Evolutionary conservation across 2,113 vertebrate genomes (phyloP).

Genomic region (Mesembrinibis cayennensis): DNA sequence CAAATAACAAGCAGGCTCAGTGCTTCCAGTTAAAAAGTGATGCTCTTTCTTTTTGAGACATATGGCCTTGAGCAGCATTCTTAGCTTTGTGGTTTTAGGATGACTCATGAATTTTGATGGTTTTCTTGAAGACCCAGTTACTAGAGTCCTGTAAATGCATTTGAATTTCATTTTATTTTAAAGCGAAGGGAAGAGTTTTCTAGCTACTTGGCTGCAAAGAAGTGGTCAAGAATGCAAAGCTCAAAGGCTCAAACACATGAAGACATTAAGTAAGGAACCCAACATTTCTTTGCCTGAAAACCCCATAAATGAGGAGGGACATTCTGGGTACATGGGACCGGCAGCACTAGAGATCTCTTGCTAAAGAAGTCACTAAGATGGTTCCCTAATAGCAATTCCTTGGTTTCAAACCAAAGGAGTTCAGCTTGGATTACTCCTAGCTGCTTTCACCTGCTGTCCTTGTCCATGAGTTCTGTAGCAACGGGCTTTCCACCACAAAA

Average conservation of each 20-base stretch:
- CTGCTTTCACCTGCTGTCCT: neutral
- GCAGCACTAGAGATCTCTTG: neutral
- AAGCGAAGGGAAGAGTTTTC: neutral
- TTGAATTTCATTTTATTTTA: neutral
- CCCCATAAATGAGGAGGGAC: neutral
- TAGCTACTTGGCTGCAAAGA: neutral
- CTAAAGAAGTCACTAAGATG: neutral
- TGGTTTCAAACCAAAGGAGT: neutral
- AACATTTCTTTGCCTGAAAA: neutral
- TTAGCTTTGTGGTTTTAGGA: slow-evolving; percentile 37
- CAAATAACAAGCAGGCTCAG: neutral
- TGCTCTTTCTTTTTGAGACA: neutral
- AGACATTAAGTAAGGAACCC: neutral
- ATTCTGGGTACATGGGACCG: neutral
- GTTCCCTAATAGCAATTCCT: neutral
- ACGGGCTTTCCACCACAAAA: neutral
- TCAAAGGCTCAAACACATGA: neutral
- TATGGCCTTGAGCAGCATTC: neutral
- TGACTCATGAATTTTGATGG: slow-evolving; percentile 33
- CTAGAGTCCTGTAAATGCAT: neutral
- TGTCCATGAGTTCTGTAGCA: neutral
- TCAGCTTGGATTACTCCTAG: neutral
- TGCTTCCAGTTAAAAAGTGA: neutral
- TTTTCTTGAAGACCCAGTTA: slow-evolving; percentile 11
- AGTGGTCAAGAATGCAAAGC: neutral